phyloP scores from a whole-genome alignment of 2,797 vertebrate species.

The Buphagus erythrorhynchus region DNA sequence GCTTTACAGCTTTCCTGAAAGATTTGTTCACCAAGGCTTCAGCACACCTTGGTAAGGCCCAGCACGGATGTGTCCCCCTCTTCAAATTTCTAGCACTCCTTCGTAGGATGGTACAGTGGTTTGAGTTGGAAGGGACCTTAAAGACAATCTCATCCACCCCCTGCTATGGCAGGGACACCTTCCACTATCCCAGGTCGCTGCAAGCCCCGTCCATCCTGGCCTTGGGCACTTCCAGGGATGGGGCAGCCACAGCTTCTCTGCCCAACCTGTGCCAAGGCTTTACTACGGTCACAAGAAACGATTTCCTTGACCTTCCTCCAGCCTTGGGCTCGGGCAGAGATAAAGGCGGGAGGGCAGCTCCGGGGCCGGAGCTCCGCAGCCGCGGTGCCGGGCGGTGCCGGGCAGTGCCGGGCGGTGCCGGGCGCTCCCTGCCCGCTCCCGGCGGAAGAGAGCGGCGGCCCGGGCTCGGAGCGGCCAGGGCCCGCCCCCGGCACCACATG shows the following conservation, averaged over 20 bases:
- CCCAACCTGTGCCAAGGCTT: neutral
- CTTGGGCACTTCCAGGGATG: neutral
- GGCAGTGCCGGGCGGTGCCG: neutral
- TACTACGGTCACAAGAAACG: fast-evolving
- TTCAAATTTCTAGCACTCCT: neutral
- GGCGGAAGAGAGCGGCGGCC: neutral
- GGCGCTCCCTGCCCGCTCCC: neutral
- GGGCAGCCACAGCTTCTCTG: neutral
- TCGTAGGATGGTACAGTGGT: neutral
- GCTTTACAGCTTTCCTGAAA: neutral
- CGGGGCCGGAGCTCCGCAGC: too few species aligned
- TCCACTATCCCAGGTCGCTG: fast-evolving
- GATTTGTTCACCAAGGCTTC: fast-evolving
- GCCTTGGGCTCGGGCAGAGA: neutral
- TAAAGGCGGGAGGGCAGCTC: fast-evolving
- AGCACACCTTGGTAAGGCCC: too few species aligned
- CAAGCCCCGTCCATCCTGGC: neutral
- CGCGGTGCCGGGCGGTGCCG: too few species aligned
- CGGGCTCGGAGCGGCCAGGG: neutral
- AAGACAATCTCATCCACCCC: neutral
- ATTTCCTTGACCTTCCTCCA: too few species aligned
- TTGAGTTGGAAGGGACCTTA: neutral
- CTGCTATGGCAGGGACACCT: neutral
- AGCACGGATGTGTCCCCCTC: neutral
- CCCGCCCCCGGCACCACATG: conserved; percentile 24